Percentiles rank a stretch among this genome's conserved stretches.
Evolutionary conservation across 1,140 invertebrate genomes (phyloP).

Genomic region (Drosophila repleta): DNA sequence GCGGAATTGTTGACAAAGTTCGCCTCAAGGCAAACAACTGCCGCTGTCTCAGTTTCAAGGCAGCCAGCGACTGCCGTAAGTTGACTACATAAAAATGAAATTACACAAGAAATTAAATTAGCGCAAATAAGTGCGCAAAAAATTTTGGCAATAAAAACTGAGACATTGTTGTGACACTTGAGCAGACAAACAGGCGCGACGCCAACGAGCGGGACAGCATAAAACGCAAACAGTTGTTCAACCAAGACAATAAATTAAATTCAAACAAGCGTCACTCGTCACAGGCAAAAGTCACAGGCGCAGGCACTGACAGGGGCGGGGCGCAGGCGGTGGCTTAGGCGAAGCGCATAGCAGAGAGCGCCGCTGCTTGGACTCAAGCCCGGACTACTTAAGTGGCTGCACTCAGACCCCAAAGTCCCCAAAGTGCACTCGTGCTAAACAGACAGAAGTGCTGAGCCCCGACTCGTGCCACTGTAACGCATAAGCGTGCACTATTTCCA

Average conservation of each 20-base stretch:
- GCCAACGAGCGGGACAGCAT: not conserved
- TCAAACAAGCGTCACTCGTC: constrained; percentile 63
- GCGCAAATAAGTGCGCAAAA: constrained; percentile 73
- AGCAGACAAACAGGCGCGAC: constrained; percentile 27
- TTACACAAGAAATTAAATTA: constrained; percentile 82
- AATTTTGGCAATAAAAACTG: constrained; percentile 74
- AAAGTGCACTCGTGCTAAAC: constrained; percentile 72
- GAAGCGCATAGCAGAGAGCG: constrained; percentile 39
- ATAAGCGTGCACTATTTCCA: not conserved
- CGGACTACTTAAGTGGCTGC: constrained; percentile 41
- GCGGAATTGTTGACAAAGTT: constrained; percentile 81
- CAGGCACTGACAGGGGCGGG: not conserved
- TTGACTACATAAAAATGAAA: constrained; percentile 79
- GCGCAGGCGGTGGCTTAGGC: constrained; percentile 2
- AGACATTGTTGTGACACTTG: constrained; percentile 75
- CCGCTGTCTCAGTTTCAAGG: constrained; percentile 72
- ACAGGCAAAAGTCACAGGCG: constrained; percentile 59
- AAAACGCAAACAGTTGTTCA: constrained; percentile 42
- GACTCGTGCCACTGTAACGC: constrained; percentile 18
- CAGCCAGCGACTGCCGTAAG: constrained; percentile 49
- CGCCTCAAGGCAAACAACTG: constrained; percentile 76
- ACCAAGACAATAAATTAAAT: constrained; percentile 80
- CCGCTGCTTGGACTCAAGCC: constrained; percentile 24
- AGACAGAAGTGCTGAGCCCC: constrained; percentile 53
- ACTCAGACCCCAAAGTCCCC: constrained; percentile 52